Base-by-base conservation (phyloP, 2,113 vertebrate genomes). In the Oplegnathus fasciatus region DNA sequence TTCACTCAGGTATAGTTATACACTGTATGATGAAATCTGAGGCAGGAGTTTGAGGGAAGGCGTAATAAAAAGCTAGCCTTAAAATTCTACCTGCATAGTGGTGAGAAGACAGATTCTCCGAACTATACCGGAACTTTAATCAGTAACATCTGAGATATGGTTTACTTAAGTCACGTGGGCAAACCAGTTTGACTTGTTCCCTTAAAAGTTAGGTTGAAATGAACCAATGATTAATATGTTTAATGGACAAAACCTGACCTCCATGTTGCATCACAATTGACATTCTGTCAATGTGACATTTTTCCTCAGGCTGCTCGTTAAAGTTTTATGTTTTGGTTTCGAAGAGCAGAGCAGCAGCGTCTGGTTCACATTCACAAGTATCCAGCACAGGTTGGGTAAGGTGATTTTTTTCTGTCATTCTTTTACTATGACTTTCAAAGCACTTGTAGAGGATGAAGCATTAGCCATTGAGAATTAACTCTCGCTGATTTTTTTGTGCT, bases 11-110 rank as follows among this genome's bases (percentile, higher is more conserved):
- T 55, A 30, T 44, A 9, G 26, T 77, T 74, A 67, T 1, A 58
- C 24, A 81, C 28, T 28, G 46, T 61, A 61, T 67, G 77, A 85
- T 46, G 58, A 72, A 68, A 83, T 80, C 46, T 69, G 57, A 85
- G 46, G 30, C 22, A 62, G 76, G 10, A 18, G 18, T 13, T 55
- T 65, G 42, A 60, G 55, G 42, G 32, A 13, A 50, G 71, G 30
- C 1, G 28, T 26, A 34, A 10, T 71, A 65, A 6, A 75, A 71
- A 37, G 46, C 7, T 15, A 30, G 55, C 32, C 42, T 22, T 57
- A 28, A 30, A 80, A 67, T 60, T 62, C 0, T 46, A 7, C 0
- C 13, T 69, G 57, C 20, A 58, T 20, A 46, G 57, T 5, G 9
- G 62, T 50, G 17, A 68, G 32, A 48, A 15, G n/a, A 62, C 15